phyloP scores from a whole-genome alignment of 2,888 invertebrate species.

The Cosmorhoe ocellata region DNA sequence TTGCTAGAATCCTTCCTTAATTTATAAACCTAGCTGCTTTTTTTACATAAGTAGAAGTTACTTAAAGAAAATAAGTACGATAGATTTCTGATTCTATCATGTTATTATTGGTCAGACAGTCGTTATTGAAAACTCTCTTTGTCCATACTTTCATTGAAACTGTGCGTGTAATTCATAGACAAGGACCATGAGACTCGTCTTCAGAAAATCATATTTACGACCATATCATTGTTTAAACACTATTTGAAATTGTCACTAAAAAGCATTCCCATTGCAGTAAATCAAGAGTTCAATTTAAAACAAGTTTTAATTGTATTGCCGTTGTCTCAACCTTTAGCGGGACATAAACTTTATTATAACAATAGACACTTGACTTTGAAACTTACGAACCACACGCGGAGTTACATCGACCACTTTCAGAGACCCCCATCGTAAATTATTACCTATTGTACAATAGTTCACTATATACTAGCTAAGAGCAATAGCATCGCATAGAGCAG shows the following conservation, averaged over 20 bases:
- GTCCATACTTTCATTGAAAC: background rate
- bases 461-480: slow-evolving; percentile 38
- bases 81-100: too few relatives aligned
- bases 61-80: too few relatives aligned
- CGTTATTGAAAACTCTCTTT: background rate
- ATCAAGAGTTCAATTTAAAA: slow-evolving; percentile 66
- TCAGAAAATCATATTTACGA: slow-evolving; percentile 54
- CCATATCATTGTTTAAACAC: slow-evolving; percentile 61
- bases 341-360: slow-evolving; percentile 64
- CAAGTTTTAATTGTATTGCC: slow-evolving; percentile 58
- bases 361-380: slow-evolving; percentile 72
- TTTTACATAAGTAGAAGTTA: too few relatives aligned
- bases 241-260: slow-evolving; percentile 62
- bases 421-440: slow-evolving; percentile 24
- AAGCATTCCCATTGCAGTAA: slow-evolving; percentile 73
- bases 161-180: background rate
- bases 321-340: slow-evolving; percentile 69
- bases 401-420: slow-evolving; percentile 36
- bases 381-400: slow-evolving; percentile 60
- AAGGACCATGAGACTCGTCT: slow-evolving; percentile 1
- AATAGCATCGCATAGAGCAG: slow-evolving; percentile 55
- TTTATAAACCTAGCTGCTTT: too few relatives aligned
- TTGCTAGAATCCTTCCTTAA: too few relatives aligned
- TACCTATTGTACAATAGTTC: slow-evolving; percentile 34
- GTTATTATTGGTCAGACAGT: too few relatives aligned